These are phyloP conservation scores for Ramazzottius varieornatus DNA, from an alignment of 2,888 invertebrate species.

Conservation along the genomic window DNA sequence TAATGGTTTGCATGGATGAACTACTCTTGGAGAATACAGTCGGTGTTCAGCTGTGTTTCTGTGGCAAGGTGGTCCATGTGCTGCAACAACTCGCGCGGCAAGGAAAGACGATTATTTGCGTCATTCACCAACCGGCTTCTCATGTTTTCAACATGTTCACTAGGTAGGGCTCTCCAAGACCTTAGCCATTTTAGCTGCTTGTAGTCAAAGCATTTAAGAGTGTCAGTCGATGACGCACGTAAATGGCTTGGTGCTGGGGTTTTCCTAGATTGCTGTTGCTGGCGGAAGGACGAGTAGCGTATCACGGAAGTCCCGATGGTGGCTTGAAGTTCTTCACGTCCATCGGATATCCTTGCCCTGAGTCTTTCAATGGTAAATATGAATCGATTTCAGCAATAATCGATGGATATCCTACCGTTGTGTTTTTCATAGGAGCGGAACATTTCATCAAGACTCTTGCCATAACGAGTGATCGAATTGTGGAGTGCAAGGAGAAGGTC, in stretches of 20 bases:
- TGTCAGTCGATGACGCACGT: too few species aligned
- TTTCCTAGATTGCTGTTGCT: constrained; percentile 16
- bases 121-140: constrained; percentile 20
- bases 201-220: too few species aligned
- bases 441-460: constrained; percentile 16
- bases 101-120: constrained; percentile 19
- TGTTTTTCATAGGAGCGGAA: constrained; percentile 20
- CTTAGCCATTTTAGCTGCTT: neutral
- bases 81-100: constrained; percentile 15
- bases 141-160: constrained; percentile 17
- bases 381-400: too few species aligned
- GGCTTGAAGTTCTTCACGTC: constrained; percentile 17
- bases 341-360: constrained; percentile 14
- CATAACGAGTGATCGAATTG: constrained; percentile 9
- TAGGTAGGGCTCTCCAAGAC: constrained; percentile 11
- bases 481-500: constrained; percentile 7
- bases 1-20: too few species aligned
- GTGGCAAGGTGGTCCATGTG: constrained; percentile 13
- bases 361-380: constrained; percentile 19
- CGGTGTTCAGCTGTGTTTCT: too few species aligned
- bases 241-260: neutral
- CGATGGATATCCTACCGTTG: constrained; percentile 16
- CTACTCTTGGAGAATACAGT: too few species aligned
- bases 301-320: constrained; percentile 15
- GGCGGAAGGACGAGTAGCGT: constrained; percentile 20